A percentile compares a stretch with the other conserved stretches of the same genome.
phyloP scores from a whole-genome alignment of 2,888 invertebrate species.

The Sphaeridia pumilis region DNA sequence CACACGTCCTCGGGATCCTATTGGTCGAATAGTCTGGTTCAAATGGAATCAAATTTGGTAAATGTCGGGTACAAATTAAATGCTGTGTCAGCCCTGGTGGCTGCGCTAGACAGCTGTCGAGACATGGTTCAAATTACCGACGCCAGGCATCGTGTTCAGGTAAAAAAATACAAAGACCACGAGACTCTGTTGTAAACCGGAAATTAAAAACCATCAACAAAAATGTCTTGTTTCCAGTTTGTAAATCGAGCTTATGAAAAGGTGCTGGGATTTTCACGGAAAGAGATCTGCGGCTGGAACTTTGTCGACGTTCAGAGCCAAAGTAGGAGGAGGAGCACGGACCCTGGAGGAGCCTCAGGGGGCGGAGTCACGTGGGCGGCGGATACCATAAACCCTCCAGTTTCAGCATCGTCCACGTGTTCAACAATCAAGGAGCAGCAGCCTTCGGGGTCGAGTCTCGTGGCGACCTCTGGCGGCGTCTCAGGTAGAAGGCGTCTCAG shows the following conservation, averaged over 20 bases:
- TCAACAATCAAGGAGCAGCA: background rate
- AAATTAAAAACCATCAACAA: too few relatives aligned
- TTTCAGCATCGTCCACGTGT: background rate
- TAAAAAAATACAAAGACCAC: too few relatives aligned
- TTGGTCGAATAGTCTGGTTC: constrained; percentile 57
- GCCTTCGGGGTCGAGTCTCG: too few relatives aligned
- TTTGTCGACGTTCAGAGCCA: constrained; percentile 47
- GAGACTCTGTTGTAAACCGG: too few relatives aligned
- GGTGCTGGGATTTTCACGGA: constrained; percentile 58
- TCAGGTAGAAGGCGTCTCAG: too few relatives aligned
- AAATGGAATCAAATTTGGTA: constrained; percentile 66
- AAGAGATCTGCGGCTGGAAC: constrained; percentile 51
- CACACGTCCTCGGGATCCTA: constrained; percentile 43
- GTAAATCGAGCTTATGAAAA: constrained; percentile 77
- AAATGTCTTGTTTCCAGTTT: too few relatives aligned
- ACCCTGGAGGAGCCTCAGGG: too few relatives aligned
- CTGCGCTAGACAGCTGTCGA: constrained; percentile 72
- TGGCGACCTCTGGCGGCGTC: too few relatives aligned
- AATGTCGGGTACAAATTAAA: constrained; percentile 62
- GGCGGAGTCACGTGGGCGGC: too few relatives aligned
- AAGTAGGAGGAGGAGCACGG: too few relatives aligned
- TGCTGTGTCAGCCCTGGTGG: constrained; percentile 66
- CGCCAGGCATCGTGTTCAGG: constrained; percentile 68
- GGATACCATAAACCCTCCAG: background rate
- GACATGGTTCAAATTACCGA: constrained; percentile 82